Base-by-base conservation (phyloP, 92 coral and sea anemone genomes). In the Actinernus sp. region DNA sequence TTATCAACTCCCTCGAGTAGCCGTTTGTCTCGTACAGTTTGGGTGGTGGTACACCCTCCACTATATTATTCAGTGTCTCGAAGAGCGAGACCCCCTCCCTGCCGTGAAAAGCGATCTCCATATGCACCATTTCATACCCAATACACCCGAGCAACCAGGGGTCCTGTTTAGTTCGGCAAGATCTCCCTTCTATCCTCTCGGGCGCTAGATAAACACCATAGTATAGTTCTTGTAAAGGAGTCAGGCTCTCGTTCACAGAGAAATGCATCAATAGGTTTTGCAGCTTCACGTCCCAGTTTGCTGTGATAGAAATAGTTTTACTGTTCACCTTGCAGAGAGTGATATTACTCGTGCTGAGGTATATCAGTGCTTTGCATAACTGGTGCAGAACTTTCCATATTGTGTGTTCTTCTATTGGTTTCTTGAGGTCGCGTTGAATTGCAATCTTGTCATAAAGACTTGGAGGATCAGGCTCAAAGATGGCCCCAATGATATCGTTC, bases 121-220 rank as follows among this genome's bases (percentile, higher is more conserved):
- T 31, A 37, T 77, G 49, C 12, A 53, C 67, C 80, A 88, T 40
- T 19, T 88, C 94, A 39, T 77, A 88, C 1, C 65, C 71, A 32
- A 83, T 71, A 27, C 94, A 88, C 13, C 94, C 94, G 14, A 88
- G 38, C 43, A 84, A 38, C 94, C 94, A 88, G 1, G 85, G 50
- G 11, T 52, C 79, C 30, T 88, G 86, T 30, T 72, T 83, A 4
- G 49, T 71, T 1, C 85, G 63, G 68, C 68, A 58, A 2, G 82
- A 49, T n/a, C n/a, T n/a, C 10, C 94, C 94, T 29, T 54, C 57
- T 22, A 88, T 83, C 25, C 82, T 77, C 61, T 88, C 94, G 16
- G 94, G 94, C 31, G 94, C 86, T 38, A 76, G 80, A 50, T 77
- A 88, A 23, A 83, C 66, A 0, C 94, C 94, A 31, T 72, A 73